Evolutionary conservation across 2,113 vertebrate genomes (phyloP), one percentile per base, ranked within the genome.

Genomic region (Dryoscopus gambensis): DNA sequence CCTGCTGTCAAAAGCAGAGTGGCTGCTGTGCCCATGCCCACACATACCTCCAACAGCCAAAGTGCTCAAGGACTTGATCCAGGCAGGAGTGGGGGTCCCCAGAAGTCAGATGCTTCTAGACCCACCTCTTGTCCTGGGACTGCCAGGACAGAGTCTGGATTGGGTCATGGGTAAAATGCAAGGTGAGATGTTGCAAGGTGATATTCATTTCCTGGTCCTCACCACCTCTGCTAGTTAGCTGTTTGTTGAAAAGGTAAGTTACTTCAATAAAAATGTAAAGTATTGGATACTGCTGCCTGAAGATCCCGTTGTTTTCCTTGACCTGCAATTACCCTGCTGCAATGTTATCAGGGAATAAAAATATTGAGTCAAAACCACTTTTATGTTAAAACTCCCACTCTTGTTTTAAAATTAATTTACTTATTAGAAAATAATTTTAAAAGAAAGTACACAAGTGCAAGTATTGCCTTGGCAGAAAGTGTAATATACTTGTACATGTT

Each of bases 401-500:
- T 37, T 76, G 25, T 44, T 88, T 56, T 68, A 25, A 78, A 91
- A 91, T 42, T 3, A 71, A 63, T 75, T 27, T 74, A 19, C 11
- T 67, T 62, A 31, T 31, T 90, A 44, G 40, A 55, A 71, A 91
- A 53, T 0, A 30, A 56, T 76, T 77, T 77, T 5, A 40, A 81
- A 90, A 62, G 46, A 22, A 77, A 81, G 14, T 31, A 81, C 9
- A 6, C 9, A 37, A 28, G 15, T 39, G 11, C 3, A 6, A 4
- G 2, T 37, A 53, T 28, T 2, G 0, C 50, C 17, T 79, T 64
- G 33, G n/a, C 17, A 46, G 27, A 14, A 75, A 79, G 13, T 18
- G 7, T 6, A 33, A 69, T 15, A 19, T 33, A 44, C 33, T 44
- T 37, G 19, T 22, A 33, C 0, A 0, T 44, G 7, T 42, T 80